Base-by-base conservation (phyloP, 2,888 invertebrate genomes). In the Syritta pipiens region DNA sequence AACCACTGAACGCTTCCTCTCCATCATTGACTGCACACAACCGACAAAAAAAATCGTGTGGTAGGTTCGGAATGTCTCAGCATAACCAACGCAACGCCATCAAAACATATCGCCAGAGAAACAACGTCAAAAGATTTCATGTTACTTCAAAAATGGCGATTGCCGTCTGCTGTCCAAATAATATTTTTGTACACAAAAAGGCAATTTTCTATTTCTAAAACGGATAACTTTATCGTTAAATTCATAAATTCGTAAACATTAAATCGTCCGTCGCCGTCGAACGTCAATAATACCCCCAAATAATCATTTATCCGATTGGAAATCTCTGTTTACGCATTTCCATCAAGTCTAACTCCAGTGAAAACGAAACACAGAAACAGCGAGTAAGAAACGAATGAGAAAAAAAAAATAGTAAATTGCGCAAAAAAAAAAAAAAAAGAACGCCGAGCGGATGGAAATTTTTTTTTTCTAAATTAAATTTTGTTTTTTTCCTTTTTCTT, bases 101-200 rank as follows among this genome's bases (percentile, higher is more conserved):
- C 55, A 63, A 72, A 72, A 72, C 49, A 63, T 20, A 55, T 10
- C 10, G 6, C 19, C 48, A 19, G 40, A 72, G 63, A 63, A 72
- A 72, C 72, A 55, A 55, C 72, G 63, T 72, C 72, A 72, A 72
- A 72, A 40, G 30, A 55, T 48, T 48, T 46, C 46, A 48, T 55
- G 53, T 63, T 62, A 57, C 14, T 72, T 72, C 24, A 57, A 72
- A 63, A 72, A 72, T 72, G 72, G 72, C 72, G 72, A 62, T 40
- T 72, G 72, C 40, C 57, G 62, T 72, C 72, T 63, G 55, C 63
- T 63, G 48, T 57, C 40, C 48, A 17, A 62, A 12, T 49, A 32
- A 35, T 49, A 72, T 40, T 63, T 72, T 63, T 57, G 55, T 49
- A 49, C 30, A 55, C 40, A 63, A 49, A 12, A 63, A 57, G 3